phyloP scores from a whole-genome alignment of 1,140 invertebrate species.

The Lanistes nyassanus region DNA sequence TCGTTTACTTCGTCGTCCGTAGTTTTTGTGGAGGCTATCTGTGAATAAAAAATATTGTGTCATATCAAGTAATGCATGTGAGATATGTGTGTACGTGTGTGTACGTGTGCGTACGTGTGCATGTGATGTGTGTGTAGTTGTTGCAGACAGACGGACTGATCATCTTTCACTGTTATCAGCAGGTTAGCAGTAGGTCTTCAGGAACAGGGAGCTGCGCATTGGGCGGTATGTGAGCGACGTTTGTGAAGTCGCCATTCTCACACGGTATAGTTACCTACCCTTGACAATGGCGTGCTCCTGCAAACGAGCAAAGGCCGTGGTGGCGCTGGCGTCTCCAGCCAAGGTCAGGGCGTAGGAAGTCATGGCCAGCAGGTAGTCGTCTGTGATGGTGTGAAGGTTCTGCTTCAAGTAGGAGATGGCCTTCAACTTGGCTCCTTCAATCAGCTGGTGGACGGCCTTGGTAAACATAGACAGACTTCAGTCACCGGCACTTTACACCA shows the following conservation, averaged over 20 bases:
- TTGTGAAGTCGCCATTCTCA: not conserved
- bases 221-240: no score
- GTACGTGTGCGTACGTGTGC: no score
- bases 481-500: no score
- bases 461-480: no score
- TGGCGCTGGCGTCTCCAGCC: constrained; percentile 77
- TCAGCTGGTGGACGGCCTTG: constrained; percentile 62
- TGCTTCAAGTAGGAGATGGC: constrained; percentile 83
- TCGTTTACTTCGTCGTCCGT: no score
- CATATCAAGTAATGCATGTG: no score
- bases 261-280: constrained; percentile 72
- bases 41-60: no score
- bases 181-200: no score
- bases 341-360: constrained; percentile 72
- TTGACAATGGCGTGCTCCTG: constrained; percentile 66
- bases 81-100: constrained; percentile 2
- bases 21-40: no score
- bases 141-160: no score
- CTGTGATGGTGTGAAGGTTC: constrained; percentile 73
- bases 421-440: constrained; percentile 74
- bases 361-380: constrained; percentile 80
- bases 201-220: no score
- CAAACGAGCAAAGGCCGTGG: constrained; percentile 76
- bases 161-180: no score
- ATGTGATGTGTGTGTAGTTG: not conserved